Conservation (phyloP, 2,113 vertebrate species). For the Suncus etruscus region DNA sequence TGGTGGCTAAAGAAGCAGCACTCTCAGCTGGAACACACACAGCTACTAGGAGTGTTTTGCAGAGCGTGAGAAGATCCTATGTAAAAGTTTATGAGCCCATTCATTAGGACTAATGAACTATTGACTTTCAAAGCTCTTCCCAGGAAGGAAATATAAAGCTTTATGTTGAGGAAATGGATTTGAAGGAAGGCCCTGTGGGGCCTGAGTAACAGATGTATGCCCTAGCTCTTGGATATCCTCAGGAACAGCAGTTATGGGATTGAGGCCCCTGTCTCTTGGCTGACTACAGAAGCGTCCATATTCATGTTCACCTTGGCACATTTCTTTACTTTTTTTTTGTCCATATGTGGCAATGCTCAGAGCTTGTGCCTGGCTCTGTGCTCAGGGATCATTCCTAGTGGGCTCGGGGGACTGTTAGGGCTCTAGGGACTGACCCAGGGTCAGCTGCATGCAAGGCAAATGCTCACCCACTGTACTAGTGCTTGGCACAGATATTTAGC, state of each 20-base stretch:
- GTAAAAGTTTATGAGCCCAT: slow-evolving; percentile 29
- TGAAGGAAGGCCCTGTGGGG: background rate
- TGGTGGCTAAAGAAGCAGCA: background rate
- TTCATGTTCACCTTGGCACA: background rate
- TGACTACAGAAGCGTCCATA: background rate
- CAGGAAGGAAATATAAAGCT: slow-evolving; percentile 50
- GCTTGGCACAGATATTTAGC: background rate
- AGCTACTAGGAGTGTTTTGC: background rate
- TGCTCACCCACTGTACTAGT: too few species aligned
- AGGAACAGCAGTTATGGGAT: slow-evolving; percentile 9
- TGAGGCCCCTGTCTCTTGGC: background rate
- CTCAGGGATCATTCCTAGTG: too few species aligned
- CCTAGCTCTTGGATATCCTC: slow-evolving; percentile 28
- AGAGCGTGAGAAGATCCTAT: background rate
- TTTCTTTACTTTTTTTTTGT: too few species aligned
- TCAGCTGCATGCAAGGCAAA: too few species aligned
- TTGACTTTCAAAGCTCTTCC: slow-evolving; percentile 46
- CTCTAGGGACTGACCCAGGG: too few species aligned
- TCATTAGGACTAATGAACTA: slow-evolving; percentile 2
- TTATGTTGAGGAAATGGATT: background rate
- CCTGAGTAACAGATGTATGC: background rate
- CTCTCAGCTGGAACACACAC: slow-evolving; percentile 19
- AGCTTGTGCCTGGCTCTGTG: too few species aligned
- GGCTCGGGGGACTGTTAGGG: too few species aligned
- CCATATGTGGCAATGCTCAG: too few species aligned